Evolutionary conservation across 1,140 invertebrate genomes (phyloP), one percentile per base, ranked within the genome.

Genomic region (Caenorhabditis latens): DNA sequence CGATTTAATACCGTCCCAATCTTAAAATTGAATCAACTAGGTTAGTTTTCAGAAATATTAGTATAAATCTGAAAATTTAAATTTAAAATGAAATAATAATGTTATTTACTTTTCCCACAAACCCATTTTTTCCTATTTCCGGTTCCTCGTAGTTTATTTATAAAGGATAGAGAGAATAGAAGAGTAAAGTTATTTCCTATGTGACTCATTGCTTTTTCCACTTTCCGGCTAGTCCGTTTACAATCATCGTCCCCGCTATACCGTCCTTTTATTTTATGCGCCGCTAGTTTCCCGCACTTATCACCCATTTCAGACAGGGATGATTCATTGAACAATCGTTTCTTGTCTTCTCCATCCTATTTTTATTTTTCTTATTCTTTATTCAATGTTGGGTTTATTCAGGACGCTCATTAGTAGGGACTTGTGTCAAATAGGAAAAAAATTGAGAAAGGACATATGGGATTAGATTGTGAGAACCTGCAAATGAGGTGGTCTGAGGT

Each of bases 291-390:
- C 71, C 46, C 46, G 46, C 71, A 79, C 46, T 79, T 79, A 43
- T 79, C 71, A 79, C 71, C 71, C n/a, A 79, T 79, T 79, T 79
- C 21, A 79, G 71, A n/a, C 21, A 11, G 50, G 11, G 11, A 42
- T 79, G 71, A 79, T 50, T 79, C 46, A 79, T 79, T 50, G 46
- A 79, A 79, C 67, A 71, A 71, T 42, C 67, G 19, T 43, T 79
- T 50, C 71, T 46, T 79, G 19, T 79, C 46, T 50, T 48, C 42
- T 71, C 19, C 5, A 5, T 58, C 57, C 57, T 21, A 58, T 58
- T 58, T 8, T 19, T n/a, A n/a, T 58, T 5, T 58, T 58, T 58
- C 7, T n/a, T 5, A 58, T 5, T 58, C 50, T 16, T n/a, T 7
- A 19, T 58, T 19, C 11, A 5, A 32, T 32, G 2, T 32, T 58